These are phyloP conservation scores for Karalla daura DNA, from an alignment of 2,797 vertebrate species.

Conservation along the genomic window DNA sequence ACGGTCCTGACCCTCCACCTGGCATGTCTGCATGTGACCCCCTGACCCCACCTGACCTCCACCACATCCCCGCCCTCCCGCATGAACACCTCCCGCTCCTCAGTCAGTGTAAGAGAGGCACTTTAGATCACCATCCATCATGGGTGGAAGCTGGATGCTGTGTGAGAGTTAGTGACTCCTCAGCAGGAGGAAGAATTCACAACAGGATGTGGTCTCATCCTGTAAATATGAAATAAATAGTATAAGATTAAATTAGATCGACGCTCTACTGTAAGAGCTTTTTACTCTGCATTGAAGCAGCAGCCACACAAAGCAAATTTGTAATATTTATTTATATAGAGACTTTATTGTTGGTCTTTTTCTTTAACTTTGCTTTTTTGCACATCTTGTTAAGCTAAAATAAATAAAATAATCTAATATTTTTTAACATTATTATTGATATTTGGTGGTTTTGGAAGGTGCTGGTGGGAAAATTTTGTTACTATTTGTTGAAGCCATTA, in stretches of 20 bases:
- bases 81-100: constrained; percentile 9
- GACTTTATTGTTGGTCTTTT: neutral
- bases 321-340: too few relatives aligned
- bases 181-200: neutral
- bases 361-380: too few relatives aligned
- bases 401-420: too few relatives aligned
- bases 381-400: too few relatives aligned
- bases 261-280: neutral
- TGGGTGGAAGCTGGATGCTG: neutral
- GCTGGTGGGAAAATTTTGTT: neutral
- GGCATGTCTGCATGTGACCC: constrained; percentile 35
- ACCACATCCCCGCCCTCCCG: constrained; percentile 13
- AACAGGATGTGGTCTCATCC: neutral
- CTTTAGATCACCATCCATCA: neutral
- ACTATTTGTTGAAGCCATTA: neutral
- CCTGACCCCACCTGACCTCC: constrained; percentile 12
- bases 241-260: neutral
- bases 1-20: constrained; percentile 13
- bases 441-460: too few relatives aligned
- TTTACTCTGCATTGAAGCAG: neutral
- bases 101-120: neutral
- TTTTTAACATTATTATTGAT: too few relatives aligned
- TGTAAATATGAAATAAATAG: too few relatives aligned
- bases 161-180: neutral
- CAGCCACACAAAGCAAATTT: neutral